Evolutionary conservation across 2,888 invertebrate species (phyloP).

Genomic region (Tenthredo amoena): DNA sequence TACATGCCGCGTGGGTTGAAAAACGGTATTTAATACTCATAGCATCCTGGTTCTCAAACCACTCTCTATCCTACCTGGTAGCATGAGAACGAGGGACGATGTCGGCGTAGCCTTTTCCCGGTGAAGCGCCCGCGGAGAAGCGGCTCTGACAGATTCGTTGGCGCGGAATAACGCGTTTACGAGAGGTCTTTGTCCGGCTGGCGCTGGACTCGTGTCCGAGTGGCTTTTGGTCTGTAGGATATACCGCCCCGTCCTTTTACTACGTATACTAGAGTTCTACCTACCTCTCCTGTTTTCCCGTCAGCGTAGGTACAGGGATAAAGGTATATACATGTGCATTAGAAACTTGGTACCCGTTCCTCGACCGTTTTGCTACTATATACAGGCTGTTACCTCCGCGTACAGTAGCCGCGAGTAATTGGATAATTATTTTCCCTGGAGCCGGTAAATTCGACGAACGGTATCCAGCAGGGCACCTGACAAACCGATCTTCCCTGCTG

Average conservation of each 20-base stretch:
- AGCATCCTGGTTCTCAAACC: not conserved
- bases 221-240: constrained; percentile 47
- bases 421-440: constrained; percentile 32
- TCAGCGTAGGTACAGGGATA: not conserved
- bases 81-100: not conserved
- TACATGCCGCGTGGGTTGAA: not conserved
- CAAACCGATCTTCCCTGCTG: not conserved
- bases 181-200: constrained; percentile 66
- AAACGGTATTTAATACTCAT: not conserved
- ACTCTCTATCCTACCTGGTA: constrained; percentile 12
- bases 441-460: constrained; percentile 11
- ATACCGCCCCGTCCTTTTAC: constrained; percentile 4
- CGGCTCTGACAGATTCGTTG: constrained; percentile 77
- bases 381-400: constrained; percentile 10
- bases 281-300: constrained; percentile 2
- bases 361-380: not conserved
- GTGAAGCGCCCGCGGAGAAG: constrained; percentile 63
- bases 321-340: not conserved
- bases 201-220: constrained; percentile 49
- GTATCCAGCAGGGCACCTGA: constrained; percentile 29
- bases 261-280: constrained; percentile 9
- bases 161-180: constrained; percentile 76
- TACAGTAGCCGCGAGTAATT: constrained; percentile 38
- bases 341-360: not conserved
- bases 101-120: constrained; percentile 23